These are phyloP conservation scores for Zaprionus bogoriensis DNA, from an alignment of 2,888 invertebrate genomes.

Conservation along the genomic window DNA sequence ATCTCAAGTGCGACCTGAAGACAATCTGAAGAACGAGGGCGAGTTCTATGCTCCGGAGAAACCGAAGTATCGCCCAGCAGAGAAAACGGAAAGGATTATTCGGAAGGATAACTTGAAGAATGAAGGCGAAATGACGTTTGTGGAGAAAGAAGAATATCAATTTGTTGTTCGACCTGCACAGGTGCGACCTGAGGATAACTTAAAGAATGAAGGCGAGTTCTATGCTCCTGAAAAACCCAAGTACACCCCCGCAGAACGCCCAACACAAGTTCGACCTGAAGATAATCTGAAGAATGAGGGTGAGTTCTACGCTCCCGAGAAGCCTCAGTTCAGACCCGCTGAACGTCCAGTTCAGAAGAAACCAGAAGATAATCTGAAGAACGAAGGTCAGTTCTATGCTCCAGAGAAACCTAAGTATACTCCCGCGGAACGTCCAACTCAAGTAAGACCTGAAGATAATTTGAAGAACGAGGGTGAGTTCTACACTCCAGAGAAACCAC, in stretches of 20 bases:
- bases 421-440: slow-evolving; percentile 83
- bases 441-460: slow-evolving; percentile 83
- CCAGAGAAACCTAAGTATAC: slow-evolving; percentile 83
- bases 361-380: slow-evolving; percentile 84
- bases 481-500: background rate
- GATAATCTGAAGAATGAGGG: slow-evolving; percentile 86
- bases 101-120: slow-evolving; percentile 84
- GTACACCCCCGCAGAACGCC: slow-evolving; percentile 83
- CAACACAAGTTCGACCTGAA: slow-evolving; percentile 84
- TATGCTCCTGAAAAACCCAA: slow-evolving; percentile 83
- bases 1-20: slow-evolving; percentile 84
- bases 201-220: slow-evolving; percentile 84
- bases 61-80: slow-evolving; percentile 83
- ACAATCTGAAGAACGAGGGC: slow-evolving; percentile 86
- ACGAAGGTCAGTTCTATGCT: slow-evolving; percentile 85
- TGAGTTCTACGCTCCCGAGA: slow-evolving; percentile 82
- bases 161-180: slow-evolving; percentile 81
- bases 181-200: background rate
- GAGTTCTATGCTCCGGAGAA: slow-evolving; percentile 82
- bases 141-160: slow-evolving; percentile 82
- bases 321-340: slow-evolving; percentile 73
- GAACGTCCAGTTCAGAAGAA: slow-evolving; percentile 83
- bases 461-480: background rate
- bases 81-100: too few species aligned
- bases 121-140: slow-evolving; percentile 85